phyloP scores from a whole-genome alignment of 1,140 invertebrate genomes.

The Brachionus rotundiformis region DNA sequence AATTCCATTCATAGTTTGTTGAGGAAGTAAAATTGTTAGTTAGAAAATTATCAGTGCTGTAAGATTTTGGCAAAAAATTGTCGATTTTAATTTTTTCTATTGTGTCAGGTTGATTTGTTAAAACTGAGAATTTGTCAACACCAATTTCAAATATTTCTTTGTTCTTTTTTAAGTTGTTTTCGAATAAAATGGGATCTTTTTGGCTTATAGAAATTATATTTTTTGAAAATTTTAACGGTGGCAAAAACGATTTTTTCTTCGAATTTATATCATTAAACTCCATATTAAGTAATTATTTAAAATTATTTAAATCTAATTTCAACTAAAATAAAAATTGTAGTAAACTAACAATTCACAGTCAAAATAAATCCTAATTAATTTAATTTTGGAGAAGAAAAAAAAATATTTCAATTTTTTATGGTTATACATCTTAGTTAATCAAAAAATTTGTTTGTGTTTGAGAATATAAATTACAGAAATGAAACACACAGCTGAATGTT shows the following conservation, averaged over 20 bases:
- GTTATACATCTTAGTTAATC: no score
- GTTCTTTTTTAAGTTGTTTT: conserved; percentile 2
- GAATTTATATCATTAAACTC: not conserved
- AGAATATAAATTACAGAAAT: no score
- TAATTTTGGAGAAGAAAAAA: no score
- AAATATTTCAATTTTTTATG: no score
- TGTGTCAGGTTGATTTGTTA: not conserved
- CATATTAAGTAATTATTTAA: no score
- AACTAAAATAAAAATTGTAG: no score
- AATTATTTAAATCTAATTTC: no score
- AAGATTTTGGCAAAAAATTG: not conserved
- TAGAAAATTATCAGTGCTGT: not conserved
- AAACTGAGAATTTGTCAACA: conserved; percentile 17
- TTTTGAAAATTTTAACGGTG: conserved; percentile 20
- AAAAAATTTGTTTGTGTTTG: no score
- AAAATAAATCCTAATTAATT: no score
- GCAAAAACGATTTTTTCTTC: not conserved
- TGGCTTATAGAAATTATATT: not conserved
- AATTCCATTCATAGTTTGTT: conserved; percentile 37
- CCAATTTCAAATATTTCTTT: conserved; percentile 8
- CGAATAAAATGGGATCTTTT: not conserved
- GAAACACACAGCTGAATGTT: no score
- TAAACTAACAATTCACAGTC: no score
- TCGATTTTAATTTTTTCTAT: conserved; percentile 35
- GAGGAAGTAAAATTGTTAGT: not conserved